Evolutionary conservation across 2,888 invertebrate genomes (phyloP), one percentile per base, ranked within the genome.

Genomic region (Actias luna): DNA sequence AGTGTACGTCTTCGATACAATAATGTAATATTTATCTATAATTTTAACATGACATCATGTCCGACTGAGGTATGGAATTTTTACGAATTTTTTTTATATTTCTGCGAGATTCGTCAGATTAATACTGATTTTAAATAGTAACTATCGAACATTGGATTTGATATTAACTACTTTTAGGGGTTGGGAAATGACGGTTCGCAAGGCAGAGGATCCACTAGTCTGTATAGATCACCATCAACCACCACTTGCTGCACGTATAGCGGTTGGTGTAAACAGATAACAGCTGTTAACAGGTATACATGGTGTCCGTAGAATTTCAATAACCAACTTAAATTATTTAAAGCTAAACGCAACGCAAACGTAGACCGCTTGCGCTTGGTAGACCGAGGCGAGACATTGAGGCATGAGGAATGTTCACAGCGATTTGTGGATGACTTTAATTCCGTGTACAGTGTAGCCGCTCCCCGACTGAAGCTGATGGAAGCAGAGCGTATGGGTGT

Each of bases 91-190:
- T 27, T 64, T n/a, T 59, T 10, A n/a, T 60, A 50, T 12, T 65
- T 62, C 60, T 67, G 65, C 63, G 65, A 36, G 59, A 63, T 65
- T 25, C 55, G 42, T 50, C 65, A 65, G 60, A 60, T 67, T 60
- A 67, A 64, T 58, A 22, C 60, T 42, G 29, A n/a, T 65, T 46
- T 42, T 10, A 46, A 64, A 64, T 63, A 58, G 39, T 63, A 64
- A 65, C 22, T 50, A 65, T 27, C 62, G 62, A n/a, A 57, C 46
- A 5, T n/a, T 64, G 22, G 62, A 64, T 52, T 58, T 64, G 25
- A 59, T 65, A 46, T 29, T 65, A 31, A 62, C 58, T 16, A 58
- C 46, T 3, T 59, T 27, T 27, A 46, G 22, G 8, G 39, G 22
- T n/a, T 18, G 62, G 16, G 62, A 60, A 29, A 4, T 62, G 18